Conservation (phyloP, 2,797 vertebrate genomes). For the Cyclopterus lumpus region DNA sequence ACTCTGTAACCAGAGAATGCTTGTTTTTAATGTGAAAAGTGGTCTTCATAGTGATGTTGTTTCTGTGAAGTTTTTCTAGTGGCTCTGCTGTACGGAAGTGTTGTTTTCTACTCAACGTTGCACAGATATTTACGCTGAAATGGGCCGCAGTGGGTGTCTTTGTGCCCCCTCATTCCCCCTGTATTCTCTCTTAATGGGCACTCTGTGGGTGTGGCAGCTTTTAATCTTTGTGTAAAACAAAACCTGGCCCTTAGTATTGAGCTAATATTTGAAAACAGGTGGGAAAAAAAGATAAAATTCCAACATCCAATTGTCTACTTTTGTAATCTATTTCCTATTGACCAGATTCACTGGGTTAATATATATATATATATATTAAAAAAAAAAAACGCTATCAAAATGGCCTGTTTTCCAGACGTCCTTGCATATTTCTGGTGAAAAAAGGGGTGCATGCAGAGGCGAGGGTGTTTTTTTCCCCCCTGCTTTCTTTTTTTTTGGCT, state of each 20-base stretch:
- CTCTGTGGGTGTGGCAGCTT: slow-evolving; percentile 74
- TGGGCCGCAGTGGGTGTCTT: slow-evolving; percentile 41
- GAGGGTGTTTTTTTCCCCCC: neutral
- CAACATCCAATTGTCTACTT: slow-evolving; percentile 69
- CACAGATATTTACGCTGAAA: slow-evolving; percentile 63
- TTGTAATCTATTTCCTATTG: slow-evolving; percentile 73
- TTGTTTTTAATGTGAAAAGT: slow-evolving; percentile 78
- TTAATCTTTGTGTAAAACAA: slow-evolving; percentile 72
- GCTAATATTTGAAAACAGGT: slow-evolving; percentile 18
- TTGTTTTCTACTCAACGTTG: slow-evolving; percentile 75
- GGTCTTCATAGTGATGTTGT: slow-evolving; percentile 76
- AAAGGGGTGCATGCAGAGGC: neutral
- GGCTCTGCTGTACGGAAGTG: slow-evolving; percentile 74
- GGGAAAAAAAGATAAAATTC: slow-evolving; percentile 9
- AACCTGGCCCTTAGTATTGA: slow-evolving; percentile 50
- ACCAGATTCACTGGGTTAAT: slow-evolving; percentile 51
- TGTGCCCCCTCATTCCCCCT: neutral
- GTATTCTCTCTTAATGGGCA: slow-evolving; percentile 52
- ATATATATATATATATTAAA: slow-evolving; percentile 39
- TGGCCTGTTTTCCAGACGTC: slow-evolving; percentile 62
- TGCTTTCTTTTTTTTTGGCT: neutral
- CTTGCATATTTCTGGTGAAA: slow-evolving; percentile 30
- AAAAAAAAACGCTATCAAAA: slow-evolving; percentile 38
- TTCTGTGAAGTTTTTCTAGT: slow-evolving; percentile 78
- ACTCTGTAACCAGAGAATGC: slow-evolving; percentile 59